phyloP scores from a whole-genome alignment of 2,888 invertebrate species.

The Caenorhabditis sp. region DNA sequence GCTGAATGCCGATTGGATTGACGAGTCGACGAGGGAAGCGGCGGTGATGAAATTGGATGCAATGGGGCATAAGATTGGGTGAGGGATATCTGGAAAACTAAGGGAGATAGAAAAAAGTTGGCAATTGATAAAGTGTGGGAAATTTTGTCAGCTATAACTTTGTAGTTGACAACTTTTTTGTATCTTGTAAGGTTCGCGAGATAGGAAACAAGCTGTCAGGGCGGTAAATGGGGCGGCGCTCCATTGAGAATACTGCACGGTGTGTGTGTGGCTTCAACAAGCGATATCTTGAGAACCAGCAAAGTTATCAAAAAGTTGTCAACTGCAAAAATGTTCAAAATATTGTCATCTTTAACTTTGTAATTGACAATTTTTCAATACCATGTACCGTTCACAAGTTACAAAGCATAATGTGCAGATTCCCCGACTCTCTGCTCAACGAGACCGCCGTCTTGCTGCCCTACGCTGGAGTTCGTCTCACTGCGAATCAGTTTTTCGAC shows the following conservation, averaged over 20 bases:
- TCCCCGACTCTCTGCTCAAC: conserved; percentile 71
- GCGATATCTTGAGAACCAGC: not conserved
- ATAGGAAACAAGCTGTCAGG: not conserved
- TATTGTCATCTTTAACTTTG: no score
- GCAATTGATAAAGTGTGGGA: not conserved
- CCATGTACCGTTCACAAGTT: not conserved
- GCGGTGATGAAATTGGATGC: conserved; percentile 75
- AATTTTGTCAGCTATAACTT: no score
- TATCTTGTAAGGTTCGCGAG: not conserved
- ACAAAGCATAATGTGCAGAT: conserved; percentile 29
- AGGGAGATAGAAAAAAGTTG: not conserved
- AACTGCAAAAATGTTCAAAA: not conserved
- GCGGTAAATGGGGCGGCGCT: no score
- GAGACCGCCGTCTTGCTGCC: conserved; percentile 72
- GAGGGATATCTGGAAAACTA: not conserved
- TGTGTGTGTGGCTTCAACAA: no score
- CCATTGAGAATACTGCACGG: no score
- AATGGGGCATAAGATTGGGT: conserved; percentile 78
- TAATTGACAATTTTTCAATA: no score
- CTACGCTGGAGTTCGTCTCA: conserved; percentile 72
- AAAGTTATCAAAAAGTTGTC: not conserved
- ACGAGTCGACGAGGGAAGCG: conserved; percentile 75
- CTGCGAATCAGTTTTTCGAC: conserved; percentile 75
- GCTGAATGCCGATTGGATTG: conserved; percentile 79
- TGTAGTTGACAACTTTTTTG: no score